Base-by-base conservation (phyloP, 2,113 vertebrate species). In the Platycercus adscitus region DNA sequence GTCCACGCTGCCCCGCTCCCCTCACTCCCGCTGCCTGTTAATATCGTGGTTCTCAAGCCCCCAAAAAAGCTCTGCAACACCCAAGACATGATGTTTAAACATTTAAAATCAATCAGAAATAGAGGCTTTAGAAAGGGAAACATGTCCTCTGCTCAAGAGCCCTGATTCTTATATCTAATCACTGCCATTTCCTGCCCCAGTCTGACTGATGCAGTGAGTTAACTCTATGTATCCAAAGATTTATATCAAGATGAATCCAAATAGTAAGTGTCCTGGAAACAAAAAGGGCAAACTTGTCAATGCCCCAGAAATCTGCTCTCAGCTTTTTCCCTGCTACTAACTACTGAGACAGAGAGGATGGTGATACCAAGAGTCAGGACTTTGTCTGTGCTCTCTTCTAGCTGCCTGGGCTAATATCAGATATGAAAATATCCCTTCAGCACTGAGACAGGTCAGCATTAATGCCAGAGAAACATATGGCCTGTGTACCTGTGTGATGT, bases 361-460 rank as follows among this genome's bases (percentile, higher is more conserved):
- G 47, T 1, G 61, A 82, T 53, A 71, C 13, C 44, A 19, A 33
- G 60, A 39, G 60, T 87, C 93, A 43, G 83, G 90, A 83, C 81
- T 81, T 41, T 68, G 77, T 50, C 77, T 89, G 41, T 56, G 37
- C 63, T 63, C 43, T 89, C 70, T 77, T 70, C 41, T 29, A 78
- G 52, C 72, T 77, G 50, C 78, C 70, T 47, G 58, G 76, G 86
- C 71, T 87, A 71, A 3, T 17, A 70, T 31, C 84, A 73, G 86
- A 47, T 49, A 81, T 13, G 56, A 79, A 79, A 91, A 35, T n/a
- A 89, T 47, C 75, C 79, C 52, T 81, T 26, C 68, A 73, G 43
- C 69, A 72, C 84, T 29, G 66, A 21, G 85, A 55, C 92, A 94
- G 69, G 91, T 49, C 88, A 88, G 86, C 79, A 35, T 31, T 64